Percentiles rank a stretch among this genome's conserved stretches.
These are phyloP conservation scores for Telmatherina bonti DNA, from an alignment of 2,797 vertebrate genomes.

Conservation along the genomic window DNA sequence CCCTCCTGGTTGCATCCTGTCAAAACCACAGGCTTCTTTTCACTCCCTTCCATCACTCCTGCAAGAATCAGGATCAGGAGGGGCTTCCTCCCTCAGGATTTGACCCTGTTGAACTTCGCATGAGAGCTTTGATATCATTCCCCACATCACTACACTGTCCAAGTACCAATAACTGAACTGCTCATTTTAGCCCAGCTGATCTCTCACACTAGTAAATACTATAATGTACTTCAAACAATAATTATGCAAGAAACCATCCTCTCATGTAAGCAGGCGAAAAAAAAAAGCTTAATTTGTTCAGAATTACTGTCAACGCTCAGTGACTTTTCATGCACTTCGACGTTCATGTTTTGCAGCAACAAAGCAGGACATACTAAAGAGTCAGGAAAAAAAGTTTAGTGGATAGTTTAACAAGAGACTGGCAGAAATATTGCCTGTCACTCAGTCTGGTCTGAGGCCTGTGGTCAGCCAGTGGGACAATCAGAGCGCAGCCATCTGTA, in stretches of 20 bases:
- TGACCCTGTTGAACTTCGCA: conserved; percentile 5
- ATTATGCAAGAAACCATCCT: not conserved
- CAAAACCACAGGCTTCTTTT: not conserved
- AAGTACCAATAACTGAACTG: not conserved
- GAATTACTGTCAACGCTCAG: not conserved
- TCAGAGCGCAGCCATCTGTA: conserved; percentile 49
- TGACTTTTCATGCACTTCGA: not conserved
- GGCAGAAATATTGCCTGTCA: conserved; percentile 49
- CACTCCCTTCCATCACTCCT: not conserved
- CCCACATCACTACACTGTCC: not conserved
- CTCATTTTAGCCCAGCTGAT: not conserved
- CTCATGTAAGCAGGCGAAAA: too few relatives aligned
- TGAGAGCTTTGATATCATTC: too few relatives aligned
- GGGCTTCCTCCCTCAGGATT: not conserved
- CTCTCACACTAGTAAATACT: not conserved
- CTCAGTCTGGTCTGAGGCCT: conserved; percentile 59
- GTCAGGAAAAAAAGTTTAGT: not conserved
- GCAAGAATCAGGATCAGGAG: not conserved
- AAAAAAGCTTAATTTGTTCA: too few relatives aligned
- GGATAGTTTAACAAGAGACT: not conserved
- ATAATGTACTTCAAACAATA: not conserved
- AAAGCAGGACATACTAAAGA: conserved; percentile 14
- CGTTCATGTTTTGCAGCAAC: conserved; percentile 5
- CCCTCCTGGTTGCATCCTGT: not conserved
- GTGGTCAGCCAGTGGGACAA: conserved; percentile 54